Evolutionary conservation across 2,113 vertebrate genomes (phyloP).

Genomic region (Crocuta crocuta): DNA sequence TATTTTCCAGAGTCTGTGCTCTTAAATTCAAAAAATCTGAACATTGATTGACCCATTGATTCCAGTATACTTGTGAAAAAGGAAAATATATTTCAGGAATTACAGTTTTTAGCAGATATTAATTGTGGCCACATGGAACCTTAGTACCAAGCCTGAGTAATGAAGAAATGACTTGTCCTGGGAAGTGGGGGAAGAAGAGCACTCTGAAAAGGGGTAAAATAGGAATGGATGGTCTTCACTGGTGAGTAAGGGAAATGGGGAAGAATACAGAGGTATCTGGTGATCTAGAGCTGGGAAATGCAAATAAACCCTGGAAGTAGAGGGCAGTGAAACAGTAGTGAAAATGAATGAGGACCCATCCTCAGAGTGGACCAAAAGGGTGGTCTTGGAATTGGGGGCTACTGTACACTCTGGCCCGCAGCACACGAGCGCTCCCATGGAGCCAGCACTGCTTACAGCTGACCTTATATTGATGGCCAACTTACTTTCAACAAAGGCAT

Average conservation of each 20-base stretch:
- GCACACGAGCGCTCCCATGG: not conserved
- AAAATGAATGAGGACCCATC: not conserved
- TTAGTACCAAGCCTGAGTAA: not conserved
- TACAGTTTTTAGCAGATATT: not conserved
- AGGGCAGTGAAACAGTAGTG: not conserved
- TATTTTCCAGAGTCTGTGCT: not conserved
- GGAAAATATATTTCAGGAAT: not conserved
- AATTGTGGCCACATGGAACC: not conserved
- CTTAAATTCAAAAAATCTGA: slow-evolving; percentile 17
- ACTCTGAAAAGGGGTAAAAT: not conserved
- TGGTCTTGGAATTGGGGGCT: not conserved
- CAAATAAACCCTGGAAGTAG: not conserved
- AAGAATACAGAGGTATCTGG: not conserved
- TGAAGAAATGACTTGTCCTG: not conserved
- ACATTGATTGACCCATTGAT: not conserved
- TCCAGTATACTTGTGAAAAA: not conserved
- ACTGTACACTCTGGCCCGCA: not conserved
- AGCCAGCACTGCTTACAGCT: not conserved
- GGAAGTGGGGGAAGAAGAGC: not conserved
- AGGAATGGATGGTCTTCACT: not conserved
- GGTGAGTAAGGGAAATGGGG: not conserved
- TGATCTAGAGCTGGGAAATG: not conserved
- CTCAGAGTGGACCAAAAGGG: not conserved
- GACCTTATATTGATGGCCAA: not conserved
- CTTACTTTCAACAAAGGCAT: not conserved